A percentile compares a stretch with the other conserved stretches of the same genome.
These are phyloP conservation scores for Typhlichthys subterraneus DNA, from an alignment of 2,797 vertebrate species.

Conservation along the genomic window DNA sequence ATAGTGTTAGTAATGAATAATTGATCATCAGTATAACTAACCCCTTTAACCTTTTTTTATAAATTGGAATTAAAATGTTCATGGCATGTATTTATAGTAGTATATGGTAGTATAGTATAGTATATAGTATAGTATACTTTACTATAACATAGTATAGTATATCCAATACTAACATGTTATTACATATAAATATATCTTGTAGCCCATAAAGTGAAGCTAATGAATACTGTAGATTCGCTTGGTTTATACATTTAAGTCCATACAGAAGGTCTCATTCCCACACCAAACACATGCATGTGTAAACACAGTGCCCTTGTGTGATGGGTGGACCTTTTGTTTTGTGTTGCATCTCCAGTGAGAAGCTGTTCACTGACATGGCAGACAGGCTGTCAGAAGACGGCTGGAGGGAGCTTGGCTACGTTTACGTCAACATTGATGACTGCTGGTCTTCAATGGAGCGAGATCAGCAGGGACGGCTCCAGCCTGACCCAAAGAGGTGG, in stretches of 20 bases:
- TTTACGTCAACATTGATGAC: constrained; percentile 92
- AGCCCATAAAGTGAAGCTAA: no score
- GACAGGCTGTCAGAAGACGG: constrained; percentile 87
- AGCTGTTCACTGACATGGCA: constrained; percentile 91
- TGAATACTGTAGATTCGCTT: background rate
- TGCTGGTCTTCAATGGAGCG: constrained; percentile 89
- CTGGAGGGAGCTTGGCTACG: constrained; percentile 91
- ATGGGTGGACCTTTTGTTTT: background rate
- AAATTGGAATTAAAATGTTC: no score
- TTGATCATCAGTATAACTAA: no score
- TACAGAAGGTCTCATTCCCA: background rate
- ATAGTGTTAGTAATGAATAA: no score
- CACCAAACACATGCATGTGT: background rate
- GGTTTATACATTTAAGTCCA: background rate
- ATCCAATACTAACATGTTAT: no score
- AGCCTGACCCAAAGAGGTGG: constrained; percentile 84
- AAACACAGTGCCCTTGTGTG: no score
- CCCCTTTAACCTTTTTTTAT: no score
- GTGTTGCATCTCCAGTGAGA: constrained; percentile 53
- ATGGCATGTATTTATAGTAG: no score
- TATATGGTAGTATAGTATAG: no score
- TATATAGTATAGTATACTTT: no score
- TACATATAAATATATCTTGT: no score
- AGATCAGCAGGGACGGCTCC: constrained; percentile 76
- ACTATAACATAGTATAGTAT: no score